A percentile compares a stretch with the other conserved stretches of the same genome.
phyloP scores from a whole-genome alignment of 2,888 invertebrate species.

The Mylabris sibirica region DNA sequence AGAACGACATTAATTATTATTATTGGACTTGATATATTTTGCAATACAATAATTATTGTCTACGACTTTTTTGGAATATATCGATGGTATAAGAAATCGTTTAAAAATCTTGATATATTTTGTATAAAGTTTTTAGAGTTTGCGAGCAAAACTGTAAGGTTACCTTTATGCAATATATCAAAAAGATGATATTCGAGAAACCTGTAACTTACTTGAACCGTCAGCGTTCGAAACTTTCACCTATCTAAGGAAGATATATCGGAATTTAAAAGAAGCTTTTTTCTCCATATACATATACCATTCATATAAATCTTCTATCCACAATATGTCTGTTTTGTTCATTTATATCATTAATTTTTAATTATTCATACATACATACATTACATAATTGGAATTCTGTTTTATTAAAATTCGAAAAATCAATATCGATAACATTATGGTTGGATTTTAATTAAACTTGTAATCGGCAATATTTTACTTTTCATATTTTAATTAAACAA shows the following conservation, averaged over 20 bases:
- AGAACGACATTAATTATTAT: too few species aligned
- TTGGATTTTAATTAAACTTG: background rate
- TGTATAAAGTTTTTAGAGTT: constrained; percentile 30
- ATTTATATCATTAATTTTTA: constrained; percentile 29
- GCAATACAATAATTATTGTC: too few species aligned
- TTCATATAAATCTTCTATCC: too few species aligned
- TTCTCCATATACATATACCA: constrained; percentile 39
- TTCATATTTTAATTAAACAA: constrained; percentile 3
- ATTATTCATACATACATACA: background rate
- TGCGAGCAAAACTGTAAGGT: constrained; percentile 22
- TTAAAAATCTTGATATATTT: background rate
- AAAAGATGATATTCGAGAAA: constrained; percentile 57
- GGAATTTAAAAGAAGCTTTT: constrained; percentile 52
- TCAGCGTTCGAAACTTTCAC: constrained; percentile 56
- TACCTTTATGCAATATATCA: constrained; percentile 56
- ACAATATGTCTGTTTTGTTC: constrained; percentile 20
- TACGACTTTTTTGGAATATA: too few species aligned
- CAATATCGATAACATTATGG: background rate
- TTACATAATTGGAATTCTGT: too few species aligned
- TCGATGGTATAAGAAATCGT: background rate
- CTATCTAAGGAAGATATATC: constrained; percentile 56
- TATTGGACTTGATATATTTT: too few species aligned
- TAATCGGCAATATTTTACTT: background rate
- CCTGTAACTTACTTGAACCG: constrained; percentile 57
- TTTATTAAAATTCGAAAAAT: background rate